Conservation (phyloP, 2,113 vertebrate species). For the Sialia sialis region DNA sequence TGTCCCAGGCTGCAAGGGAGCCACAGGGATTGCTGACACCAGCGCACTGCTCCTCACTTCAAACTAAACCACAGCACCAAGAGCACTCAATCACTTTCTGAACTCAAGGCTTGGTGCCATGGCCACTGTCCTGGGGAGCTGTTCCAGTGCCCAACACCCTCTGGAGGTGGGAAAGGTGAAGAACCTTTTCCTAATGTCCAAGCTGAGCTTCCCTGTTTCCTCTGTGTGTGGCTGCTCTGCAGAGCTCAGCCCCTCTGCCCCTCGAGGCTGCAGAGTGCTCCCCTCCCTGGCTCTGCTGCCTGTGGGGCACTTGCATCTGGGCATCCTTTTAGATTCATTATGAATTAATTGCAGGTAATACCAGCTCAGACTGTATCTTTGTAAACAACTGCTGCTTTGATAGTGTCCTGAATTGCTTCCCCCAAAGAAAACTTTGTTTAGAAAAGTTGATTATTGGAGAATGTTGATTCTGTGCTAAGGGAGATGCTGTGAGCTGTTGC, state of each 20-base stretch:
- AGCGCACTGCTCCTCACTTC: neutral
- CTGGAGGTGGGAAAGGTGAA: neutral
- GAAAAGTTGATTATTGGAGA: accelerated
- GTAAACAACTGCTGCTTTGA: neutral
- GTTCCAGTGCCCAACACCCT: neutral
- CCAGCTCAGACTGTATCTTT: neutral
- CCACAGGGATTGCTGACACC: accelerated
- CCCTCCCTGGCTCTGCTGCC: neutral
- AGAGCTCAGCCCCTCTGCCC: neutral
- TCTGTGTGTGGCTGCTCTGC: neutral
- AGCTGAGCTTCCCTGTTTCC: neutral
- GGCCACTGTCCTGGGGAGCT: neutral
- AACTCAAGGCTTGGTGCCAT: neutral
- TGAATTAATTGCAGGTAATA: neutral
- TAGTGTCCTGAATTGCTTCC: neutral
- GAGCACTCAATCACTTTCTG: neutral
- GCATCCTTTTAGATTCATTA: neutral
- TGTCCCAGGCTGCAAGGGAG: neutral
- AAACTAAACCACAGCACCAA: neutral
- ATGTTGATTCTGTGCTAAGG: neutral
- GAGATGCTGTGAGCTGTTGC: neutral
- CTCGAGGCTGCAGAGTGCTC: neutral
- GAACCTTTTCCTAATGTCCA: neutral
- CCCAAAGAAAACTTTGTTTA: neutral
- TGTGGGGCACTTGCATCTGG: neutral